phyloP scores from a whole-genome alignment of 2,888 invertebrate genomes.

The Acanthosoma haemorrhoidale region DNA sequence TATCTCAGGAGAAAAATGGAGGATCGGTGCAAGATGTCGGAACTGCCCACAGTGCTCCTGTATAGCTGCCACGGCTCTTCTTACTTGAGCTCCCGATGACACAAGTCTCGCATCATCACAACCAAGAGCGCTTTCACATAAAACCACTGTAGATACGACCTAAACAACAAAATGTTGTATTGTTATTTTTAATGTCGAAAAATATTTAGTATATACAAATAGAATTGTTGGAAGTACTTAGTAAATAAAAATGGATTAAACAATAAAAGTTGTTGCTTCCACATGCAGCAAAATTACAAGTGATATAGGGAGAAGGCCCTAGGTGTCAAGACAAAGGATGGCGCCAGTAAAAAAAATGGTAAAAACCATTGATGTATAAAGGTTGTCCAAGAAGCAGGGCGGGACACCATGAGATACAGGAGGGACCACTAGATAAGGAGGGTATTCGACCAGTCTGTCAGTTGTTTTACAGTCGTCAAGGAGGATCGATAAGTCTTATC shows the following conservation, averaged over 20 bases:
- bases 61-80: slow-evolving; percentile 49
- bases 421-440: too few species aligned
- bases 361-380: too few species aligned
- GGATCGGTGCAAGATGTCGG: slow-evolving; percentile 50
- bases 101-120: slow-evolving; percentile 53
- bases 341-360: too few species aligned
- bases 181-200: too few species aligned
- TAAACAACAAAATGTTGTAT: neutral
- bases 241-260: neutral
- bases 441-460: too few species aligned
- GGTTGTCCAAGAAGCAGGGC: too few species aligned
- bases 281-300: neutral
- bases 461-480: too few species aligned
- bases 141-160: slow-evolving; percentile 51
- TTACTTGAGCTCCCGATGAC: slow-evolving; percentile 49
- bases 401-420: too few species aligned
- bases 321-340: too few species aligned
- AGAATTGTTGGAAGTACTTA: neutral
- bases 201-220: neutral
- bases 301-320: too few species aligned
- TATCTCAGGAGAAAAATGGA: slow-evolving; percentile 52
- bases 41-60: slow-evolving; percentile 55
- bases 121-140: slow-evolving; percentile 51
- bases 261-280: too few species aligned
- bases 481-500: too few species aligned